Base-by-base conservation (phyloP, 2,888 invertebrate species). In the Cosmia pyralina region DNA sequence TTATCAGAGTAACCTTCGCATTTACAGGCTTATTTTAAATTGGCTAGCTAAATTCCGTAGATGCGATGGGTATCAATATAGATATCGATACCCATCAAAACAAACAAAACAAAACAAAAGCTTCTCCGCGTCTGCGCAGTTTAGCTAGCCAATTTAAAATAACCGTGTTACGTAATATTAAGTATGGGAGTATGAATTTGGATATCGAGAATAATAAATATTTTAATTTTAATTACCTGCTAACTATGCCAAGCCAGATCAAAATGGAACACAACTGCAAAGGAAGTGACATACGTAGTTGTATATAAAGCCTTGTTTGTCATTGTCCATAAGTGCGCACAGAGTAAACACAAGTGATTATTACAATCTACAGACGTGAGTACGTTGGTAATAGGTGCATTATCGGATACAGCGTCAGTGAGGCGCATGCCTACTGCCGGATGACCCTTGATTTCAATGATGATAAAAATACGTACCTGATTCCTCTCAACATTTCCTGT, bases 271-370 rank as follows among this genome's bases (percentile, higher is more conserved):
- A 83, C 83, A 75, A 90, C 87, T 89, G 86, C 80, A 52, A 72
- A 72, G 69, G 66, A 69, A 72, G 72, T 80, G 67, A 75, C 74
- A 82, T 77, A 74, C 63, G 72, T 75, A 73, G 82, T 82, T 75
- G 86, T 89, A 88, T 92, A 88, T 92, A 92, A 91, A 91, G 89
- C 89, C 76, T 74, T 75, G 81, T 84, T 83, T 88, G 90, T 90
- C 91, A 91, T 91, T 89, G 86, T 90, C 85, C 87, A 88, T 91
- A 92, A 90, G 83, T 87, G 85, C 84, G 69, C 72, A 85, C 73
- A 86, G 86, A 87, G 71, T 77, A 88, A 86, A 86, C 87, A 85
- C 82, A 75, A 87, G 84, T 88, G 83, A 81, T 83, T 89, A 90
- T 93, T 92, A 92, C 84, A 77, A 85, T 88, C 79, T 82, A 75